phyloP scores from a whole-genome alignment of 1,140 invertebrate species.

The Cyrtorhinus lividipennis region DNA sequence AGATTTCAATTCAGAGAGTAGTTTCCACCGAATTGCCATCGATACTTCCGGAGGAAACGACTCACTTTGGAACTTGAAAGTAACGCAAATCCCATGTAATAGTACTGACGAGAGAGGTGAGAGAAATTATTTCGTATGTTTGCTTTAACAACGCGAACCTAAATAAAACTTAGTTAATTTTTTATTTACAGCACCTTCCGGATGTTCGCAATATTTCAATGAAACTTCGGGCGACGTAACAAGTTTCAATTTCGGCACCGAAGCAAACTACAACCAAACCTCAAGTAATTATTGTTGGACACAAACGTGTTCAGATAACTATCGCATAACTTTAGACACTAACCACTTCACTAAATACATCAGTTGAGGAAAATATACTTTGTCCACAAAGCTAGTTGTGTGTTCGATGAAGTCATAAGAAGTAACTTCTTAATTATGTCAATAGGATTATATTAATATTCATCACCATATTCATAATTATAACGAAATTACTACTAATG shows the following conservation, averaged over 20 bases:
- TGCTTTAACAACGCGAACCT: background rate
- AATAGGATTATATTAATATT: no score
- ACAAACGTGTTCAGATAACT: background rate
- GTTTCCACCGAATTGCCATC: slow-evolving; percentile 49
- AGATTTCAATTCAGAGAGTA: slow-evolving; percentile 47
- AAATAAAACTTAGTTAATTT: background rate
- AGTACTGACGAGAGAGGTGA: slow-evolving; percentile 41
- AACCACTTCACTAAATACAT: background rate
- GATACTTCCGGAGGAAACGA: slow-evolving; percentile 43
- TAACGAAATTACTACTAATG: no score
- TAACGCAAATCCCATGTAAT: slow-evolving; percentile 56
- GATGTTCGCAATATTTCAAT: slow-evolving; percentile 65
- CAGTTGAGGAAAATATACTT: background rate
- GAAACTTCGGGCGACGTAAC: slow-evolving; percentile 43
- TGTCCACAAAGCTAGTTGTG: background rate
- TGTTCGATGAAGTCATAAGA: background rate
- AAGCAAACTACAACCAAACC: slow-evolving; percentile 34
- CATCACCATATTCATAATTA: no score
- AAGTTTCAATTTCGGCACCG: slow-evolving; percentile 57
- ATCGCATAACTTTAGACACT: background rate
- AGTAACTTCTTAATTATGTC: no score
- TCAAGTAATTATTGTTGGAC: background rate
- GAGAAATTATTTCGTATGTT: background rate
- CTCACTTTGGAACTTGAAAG: slow-evolving; percentile 56
- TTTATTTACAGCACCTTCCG: slow-evolving; percentile 48